These are phyloP conservation scores for Kryphioiulus occultus DNA, from an alignment of 2,888 invertebrate genomes.

Conservation along the genomic window DNA sequence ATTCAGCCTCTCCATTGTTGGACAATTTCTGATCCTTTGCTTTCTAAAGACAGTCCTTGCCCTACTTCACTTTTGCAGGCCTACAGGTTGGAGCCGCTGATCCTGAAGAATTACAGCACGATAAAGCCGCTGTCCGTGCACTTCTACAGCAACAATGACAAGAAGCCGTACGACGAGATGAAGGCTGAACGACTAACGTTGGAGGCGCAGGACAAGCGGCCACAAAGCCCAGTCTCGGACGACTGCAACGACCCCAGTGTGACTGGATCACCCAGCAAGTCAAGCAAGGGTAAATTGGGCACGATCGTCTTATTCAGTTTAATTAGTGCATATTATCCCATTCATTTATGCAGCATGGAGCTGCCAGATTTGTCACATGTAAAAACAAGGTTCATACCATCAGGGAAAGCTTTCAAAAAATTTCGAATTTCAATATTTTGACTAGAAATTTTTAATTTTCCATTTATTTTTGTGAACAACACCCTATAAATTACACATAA, in stretches of 20 bases:
- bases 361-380: no score
- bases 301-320: background rate
- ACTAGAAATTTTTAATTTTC: no score
- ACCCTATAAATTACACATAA: no score
- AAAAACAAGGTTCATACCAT: no score
- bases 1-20: background rate
- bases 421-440: no score
- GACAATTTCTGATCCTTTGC: background rate
- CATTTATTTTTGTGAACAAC: no score
- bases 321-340: no score
- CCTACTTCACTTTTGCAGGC: conserved; percentile 59
- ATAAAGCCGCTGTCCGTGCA: conserved; percentile 70
- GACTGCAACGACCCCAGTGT: conserved; percentile 13
- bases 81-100: conserved; percentile 70
- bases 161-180: conserved; percentile 63
- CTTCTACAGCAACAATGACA: conserved; percentile 64
- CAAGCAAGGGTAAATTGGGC: background rate
- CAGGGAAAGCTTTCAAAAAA: no score
- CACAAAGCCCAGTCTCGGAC: conserved; percentile 48
- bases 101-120: conserved; percentile 69
- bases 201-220: conserved; percentile 56
- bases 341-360: no score
- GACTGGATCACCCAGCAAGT: conserved; percentile 45
- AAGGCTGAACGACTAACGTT: conserved; percentile 60
- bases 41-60: conserved; percentile 48